phyloP scores from a whole-genome alignment of 2,888 invertebrate genomes.

The Andrena flavipes region DNA sequence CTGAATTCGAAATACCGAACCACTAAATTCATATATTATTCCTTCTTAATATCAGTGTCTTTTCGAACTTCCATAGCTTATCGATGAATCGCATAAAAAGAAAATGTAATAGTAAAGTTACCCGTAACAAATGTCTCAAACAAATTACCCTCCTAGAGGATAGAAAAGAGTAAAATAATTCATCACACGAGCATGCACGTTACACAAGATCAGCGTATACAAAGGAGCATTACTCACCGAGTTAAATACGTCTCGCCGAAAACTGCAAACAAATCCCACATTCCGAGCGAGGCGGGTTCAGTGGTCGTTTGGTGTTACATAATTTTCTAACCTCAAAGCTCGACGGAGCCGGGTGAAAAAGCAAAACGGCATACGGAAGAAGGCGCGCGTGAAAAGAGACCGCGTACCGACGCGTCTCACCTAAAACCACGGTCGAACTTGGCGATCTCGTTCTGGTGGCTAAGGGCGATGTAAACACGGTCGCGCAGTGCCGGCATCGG shows the following conservation, averaged over 20 bases:
- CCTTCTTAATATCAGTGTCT: not conserved
- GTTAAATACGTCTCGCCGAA: constrained; percentile 53
- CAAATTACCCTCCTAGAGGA: too few species aligned
- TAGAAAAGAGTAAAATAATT: not conserved
- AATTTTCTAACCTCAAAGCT: constrained; percentile 50
- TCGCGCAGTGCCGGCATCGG: constrained; percentile 26
- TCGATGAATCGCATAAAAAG: too few species aligned
- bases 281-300: constrained; percentile 66
- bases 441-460: constrained; percentile 28
- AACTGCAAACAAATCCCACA: constrained; percentile 63
- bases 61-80: not conserved
- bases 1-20: not conserved
- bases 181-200: too few species aligned
- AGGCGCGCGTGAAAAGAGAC: constrained; percentile 42
- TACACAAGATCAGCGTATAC: not conserved
- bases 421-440: constrained; percentile 37
- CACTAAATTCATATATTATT: not conserved
- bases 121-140: too few species aligned
- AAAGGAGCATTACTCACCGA: constrained; percentile 54
- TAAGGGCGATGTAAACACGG: constrained; percentile 5
- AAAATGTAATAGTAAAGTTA: too few species aligned
- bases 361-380: constrained; percentile 18
- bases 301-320: constrained; percentile 62
- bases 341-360: constrained; percentile 6
- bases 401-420: constrained; percentile 38